Evolutionary conservation across 1,140 invertebrate genomes (phyloP), one percentile per base, ranked within the genome.

Genomic region (Lanistes nyassanus): DNA sequence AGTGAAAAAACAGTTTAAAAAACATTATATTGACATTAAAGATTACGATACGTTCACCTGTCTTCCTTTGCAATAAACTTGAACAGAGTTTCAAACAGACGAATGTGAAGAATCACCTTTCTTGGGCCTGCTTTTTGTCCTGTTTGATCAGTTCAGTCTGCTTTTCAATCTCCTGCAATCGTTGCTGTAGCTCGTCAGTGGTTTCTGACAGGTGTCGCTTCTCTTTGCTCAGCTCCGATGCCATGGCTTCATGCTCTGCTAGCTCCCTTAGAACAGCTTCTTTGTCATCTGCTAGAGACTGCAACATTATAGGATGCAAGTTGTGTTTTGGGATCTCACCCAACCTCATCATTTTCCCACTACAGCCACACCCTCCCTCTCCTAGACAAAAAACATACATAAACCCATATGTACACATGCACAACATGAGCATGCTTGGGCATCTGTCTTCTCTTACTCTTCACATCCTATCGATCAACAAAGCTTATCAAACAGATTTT

Each of bases 121-220:
- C 76, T 70, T 85, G 84, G 55, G 86, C 85, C 4, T 77, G 68
- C 11, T 79, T 74, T 69, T 85, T 87, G 36, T 85, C 84, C 0
- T 80, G 51, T n/a, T 83, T 60, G n/a, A 86, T 66, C 29, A 36
- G 16, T 13, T 81, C 65, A 56, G 81, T 85, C 58, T 85, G 76
- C 29, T 77, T 77, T 66, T 87, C 86, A 62, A 87, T 87, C 5
- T 81, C 74, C 62, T 76, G 58, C 16, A 87, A 79, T 36, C 80
- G 77, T 16, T 69, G 55, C 29, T 75, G 75, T 13, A 86, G 75
- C 55, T 76, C 74, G 29, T 82, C 79, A 29, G 80, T 77, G 13
- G 80, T 78, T 34, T 82, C 78, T 2, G 81, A 78, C 67, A 84
- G 62, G 31, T 60, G 64, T 56, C 77, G 68, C 58, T 84, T 83